Percentiles rank a stretch among this genome's conserved stretches.
Conservation (phyloP, 2,888 invertebrate species). For the Lampropteryx suffumata region DNA sequence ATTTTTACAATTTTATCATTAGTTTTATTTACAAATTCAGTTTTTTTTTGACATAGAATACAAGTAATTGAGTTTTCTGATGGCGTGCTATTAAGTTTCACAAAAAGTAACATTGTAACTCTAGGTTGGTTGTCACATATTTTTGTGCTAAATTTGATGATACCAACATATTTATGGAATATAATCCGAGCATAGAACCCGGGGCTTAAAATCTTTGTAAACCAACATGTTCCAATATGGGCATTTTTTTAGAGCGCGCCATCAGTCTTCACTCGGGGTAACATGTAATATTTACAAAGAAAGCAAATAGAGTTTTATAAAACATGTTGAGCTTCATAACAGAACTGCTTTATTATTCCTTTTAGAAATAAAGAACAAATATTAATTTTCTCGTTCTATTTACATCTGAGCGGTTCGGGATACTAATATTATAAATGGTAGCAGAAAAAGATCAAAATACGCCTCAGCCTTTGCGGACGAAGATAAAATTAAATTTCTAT, state of each 20-base stretch:
- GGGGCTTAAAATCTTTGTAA: too few species aligned
- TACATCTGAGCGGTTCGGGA: conserved; percentile 43
- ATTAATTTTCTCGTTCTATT: conserved; percentile 30
- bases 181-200: too few species aligned
- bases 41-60: conserved; percentile 12
- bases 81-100: too few species aligned
- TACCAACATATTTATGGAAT: too few species aligned
- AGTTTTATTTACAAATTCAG: conserved; percentile 33
- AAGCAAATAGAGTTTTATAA: conserved; percentile 24
- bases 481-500: conserved; percentile 70
- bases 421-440: conserved; percentile 47
- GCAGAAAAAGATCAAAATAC: conserved; percentile 41
- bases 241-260: too few species aligned
- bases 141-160: too few species aligned
- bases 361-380: conserved; percentile 30
- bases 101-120: too few species aligned
- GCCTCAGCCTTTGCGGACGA: conserved; percentile 42
- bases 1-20: conserved; percentile 46
- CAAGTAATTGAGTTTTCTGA: too few species aligned
- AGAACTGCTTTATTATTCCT: conserved; percentile 37
- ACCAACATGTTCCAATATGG: too few species aligned
- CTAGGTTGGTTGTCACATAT: too few species aligned
- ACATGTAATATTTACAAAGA: conserved; percentile 37
- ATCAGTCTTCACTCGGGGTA: conserved; percentile 13
- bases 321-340: conserved; percentile 35